A percentile compares a stretch with the other conserved stretches of the same genome.
These are phyloP conservation scores for Chironomus striatipennis DNA, from an alignment of 1,140 invertebrate species.

Conservation along the genomic window DNA sequence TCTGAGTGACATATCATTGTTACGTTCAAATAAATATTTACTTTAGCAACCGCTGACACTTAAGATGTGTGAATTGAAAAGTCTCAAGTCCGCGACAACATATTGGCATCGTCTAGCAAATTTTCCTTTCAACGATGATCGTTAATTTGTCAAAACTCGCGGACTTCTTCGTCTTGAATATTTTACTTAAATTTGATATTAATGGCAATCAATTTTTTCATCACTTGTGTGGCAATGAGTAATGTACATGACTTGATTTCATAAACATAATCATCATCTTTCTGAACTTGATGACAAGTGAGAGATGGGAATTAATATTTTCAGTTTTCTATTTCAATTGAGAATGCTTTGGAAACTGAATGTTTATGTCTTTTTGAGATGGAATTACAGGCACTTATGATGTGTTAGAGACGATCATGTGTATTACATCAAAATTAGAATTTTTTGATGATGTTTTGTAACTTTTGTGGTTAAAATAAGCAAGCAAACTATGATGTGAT, in stretches of 20 bases:
- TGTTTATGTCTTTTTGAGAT: too few relatives aligned
- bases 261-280: background rate
- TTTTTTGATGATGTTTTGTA: background rate
- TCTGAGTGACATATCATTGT: background rate
- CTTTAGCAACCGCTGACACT: too few relatives aligned
- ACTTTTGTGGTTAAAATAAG: background rate
- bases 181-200: background rate
- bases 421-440: too few relatives aligned
- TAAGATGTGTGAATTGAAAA: background rate
- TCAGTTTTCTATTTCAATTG: background rate
- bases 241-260: background rate
- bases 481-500: background rate
- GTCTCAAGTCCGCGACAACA: background rate
- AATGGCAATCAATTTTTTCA: background rate
- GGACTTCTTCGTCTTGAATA: background rate
- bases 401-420: too few relatives aligned
- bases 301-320: background rate
- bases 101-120: background rate
- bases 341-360: background rate
- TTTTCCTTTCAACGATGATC: background rate
- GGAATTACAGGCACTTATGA: too few relatives aligned
- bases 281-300: background rate
- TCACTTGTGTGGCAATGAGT: background rate
- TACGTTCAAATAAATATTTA: background rate
- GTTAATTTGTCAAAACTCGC: background rate